A percentile compares a stretch with the other conserved stretches of the same genome.
Conservation (phyloP, 2,797 vertebrate genomes). For the Argyrosomus regius region DNA sequence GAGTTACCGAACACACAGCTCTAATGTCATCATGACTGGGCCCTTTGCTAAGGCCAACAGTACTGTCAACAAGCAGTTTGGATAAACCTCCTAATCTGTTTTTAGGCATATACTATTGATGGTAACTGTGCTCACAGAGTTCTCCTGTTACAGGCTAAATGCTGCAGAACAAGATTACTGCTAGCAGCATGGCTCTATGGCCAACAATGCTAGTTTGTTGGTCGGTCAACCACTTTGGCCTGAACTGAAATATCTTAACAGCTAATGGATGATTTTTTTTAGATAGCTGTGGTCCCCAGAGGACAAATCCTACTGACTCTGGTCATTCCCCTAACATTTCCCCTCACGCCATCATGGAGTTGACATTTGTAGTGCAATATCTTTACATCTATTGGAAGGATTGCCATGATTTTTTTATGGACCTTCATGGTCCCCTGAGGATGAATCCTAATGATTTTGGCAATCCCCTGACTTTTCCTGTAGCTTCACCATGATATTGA, state of each 20-base stretch:
- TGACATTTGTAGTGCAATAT: not conserved
- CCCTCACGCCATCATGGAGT: not conserved
- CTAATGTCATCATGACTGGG: constrained; percentile 63
- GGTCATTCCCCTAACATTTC: not conserved
- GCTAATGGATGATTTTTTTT: not conserved
- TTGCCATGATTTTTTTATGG: not conserved
- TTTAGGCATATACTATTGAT: constrained; percentile 28
- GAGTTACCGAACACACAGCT: constrained; percentile 62
- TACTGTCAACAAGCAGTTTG: constrained; percentile 55
- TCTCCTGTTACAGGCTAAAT: not conserved
- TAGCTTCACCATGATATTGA: not conserved
- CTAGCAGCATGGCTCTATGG: not conserved
- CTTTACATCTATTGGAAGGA: not conserved
- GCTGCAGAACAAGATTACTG: constrained; percentile 4
- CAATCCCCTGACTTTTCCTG: not conserved
- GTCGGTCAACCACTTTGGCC: not conserved
- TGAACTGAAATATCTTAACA: not conserved
- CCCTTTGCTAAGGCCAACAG: constrained; percentile 52
- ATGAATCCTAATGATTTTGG: not conserved
- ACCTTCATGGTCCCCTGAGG: not conserved
- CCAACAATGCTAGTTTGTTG: not conserved
- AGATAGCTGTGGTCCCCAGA: not conserved
- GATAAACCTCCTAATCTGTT: constrained; percentile 46
- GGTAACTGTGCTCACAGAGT: constrained; percentile 8
- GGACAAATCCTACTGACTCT: not conserved